These are phyloP conservation scores for Armadillidium nasatum DNA, from an alignment of 1,140 invertebrate genomes.

Conservation along the genomic window DNA sequence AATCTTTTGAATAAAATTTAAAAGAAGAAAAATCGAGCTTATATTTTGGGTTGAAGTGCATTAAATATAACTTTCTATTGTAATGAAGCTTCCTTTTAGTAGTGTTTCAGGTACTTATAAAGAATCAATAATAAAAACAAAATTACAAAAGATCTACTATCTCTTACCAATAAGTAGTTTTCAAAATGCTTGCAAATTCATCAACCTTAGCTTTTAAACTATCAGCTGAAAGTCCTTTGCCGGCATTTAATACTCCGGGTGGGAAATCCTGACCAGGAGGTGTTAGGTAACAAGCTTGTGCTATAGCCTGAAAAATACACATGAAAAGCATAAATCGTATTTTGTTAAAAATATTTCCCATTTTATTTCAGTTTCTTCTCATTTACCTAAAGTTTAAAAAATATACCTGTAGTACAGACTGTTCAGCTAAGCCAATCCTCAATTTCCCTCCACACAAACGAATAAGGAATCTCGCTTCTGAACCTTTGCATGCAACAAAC, in stretches of 20 bases:
- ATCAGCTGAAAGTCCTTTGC: slow-evolving; percentile 61
- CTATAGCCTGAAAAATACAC: slow-evolving; percentile 70
- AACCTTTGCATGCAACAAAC: slow-evolving; percentile 84
- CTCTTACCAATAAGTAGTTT: slow-evolving; percentile 85
- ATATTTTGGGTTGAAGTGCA: too few relatives aligned
- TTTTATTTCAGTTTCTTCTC: too few relatives aligned
- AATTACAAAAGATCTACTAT: slow-evolving; percentile 33
- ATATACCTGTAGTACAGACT: slow-evolving; percentile 75
- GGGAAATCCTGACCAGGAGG: slow-evolving; percentile 65
- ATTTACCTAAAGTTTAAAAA: neutral
- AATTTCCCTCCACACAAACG: slow-evolving; percentile 89
- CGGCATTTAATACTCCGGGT: slow-evolving; percentile 60
- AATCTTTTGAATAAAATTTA: too few relatives aligned
- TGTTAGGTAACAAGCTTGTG: slow-evolving; percentile 70
- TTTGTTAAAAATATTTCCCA: too few relatives aligned
- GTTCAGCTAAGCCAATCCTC: slow-evolving; percentile 93
- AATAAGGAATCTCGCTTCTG: slow-evolving; percentile 88
- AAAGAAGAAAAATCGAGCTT: too few relatives aligned
- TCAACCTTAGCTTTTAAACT: slow-evolving; percentile 75
- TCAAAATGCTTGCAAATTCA: slow-evolving; percentile 70
- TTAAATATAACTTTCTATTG: too few relatives aligned
- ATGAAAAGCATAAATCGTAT: too few relatives aligned
- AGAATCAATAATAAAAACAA: neutral
- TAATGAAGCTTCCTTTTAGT: too few relatives aligned
- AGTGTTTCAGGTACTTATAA: too few relatives aligned